Base-by-base conservation (phyloP, 2,113 vertebrate genomes). In the Malurus elegans region DNA sequence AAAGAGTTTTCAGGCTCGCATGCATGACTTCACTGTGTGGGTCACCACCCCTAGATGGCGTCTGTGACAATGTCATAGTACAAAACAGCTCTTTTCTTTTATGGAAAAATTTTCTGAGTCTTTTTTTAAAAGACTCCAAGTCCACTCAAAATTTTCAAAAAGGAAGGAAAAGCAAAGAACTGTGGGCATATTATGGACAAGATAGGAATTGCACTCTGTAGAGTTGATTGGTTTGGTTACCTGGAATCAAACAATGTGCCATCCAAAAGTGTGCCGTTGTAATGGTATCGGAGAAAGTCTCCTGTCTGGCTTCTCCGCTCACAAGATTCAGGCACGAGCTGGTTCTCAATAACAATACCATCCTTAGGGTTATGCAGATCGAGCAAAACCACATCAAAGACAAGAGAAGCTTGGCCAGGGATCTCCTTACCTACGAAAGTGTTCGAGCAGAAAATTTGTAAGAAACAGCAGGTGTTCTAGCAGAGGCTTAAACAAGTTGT, bases 291-390 rank as follows among this genome's bases (percentile, higher is more conserved):
- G 29, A 99, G 97, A 70, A 99, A 99, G 97, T 99, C 99, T 78
- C 99, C 99, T 5, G 96, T 69, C 25, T 97, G 97, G 50, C 98
- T 98, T 88, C 98, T 98, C 65, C 99, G 98, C 23, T 96, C 95
- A 54, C 99, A 99, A 45, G 97, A 91, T 45, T 98, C 98, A 0
- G 99, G 99, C 9, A 99, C 90, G 0, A 96, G 40, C 88, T 98
- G 98, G 34, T 98, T 98, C 91, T 98, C 98, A 32, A 99, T 92
- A 44, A 95, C 51, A 85, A 99, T 98, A 31, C 98, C 96, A 16
- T 99, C 99, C 95, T 98, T 99, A 74, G 99, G 99, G 95, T 99
- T 99, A 95, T 99, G 99, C 50, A 99, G 98, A 93, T 99, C 99
- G 86, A 99, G 75, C 20, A 99, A 97, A 1, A 98, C 96, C 23